Percentiles rank a stretch among this genome's conserved stretches.
These are phyloP conservation scores for Hyperopisus bebe DNA, from an alignment of 2,113 vertebrate species.

Conservation along the genomic window DNA sequence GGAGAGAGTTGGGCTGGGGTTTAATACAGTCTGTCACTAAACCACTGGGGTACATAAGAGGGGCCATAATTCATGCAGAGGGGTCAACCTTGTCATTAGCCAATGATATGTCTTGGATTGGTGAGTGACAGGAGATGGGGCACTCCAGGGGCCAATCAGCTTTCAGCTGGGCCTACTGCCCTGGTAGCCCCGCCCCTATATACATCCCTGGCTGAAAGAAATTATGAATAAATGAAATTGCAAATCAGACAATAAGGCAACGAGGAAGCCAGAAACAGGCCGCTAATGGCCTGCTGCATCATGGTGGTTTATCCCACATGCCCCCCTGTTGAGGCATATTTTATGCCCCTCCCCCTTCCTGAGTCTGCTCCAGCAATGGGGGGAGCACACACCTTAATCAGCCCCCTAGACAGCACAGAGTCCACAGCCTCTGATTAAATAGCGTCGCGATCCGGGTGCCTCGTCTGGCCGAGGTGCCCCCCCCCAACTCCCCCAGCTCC, in stretches of 20 bases:
- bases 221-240: neutral
- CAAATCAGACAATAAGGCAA: neutral
- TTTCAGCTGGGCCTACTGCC: neutral
- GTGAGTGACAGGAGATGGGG: neutral
- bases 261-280: neutral
- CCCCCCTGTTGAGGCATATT: neutral
- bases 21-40: neutral
- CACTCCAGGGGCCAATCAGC: neutral
- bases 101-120: neutral
- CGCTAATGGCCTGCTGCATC: neutral
- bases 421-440: neutral
- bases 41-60: neutral
- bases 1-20: neutral
- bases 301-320: neutral
- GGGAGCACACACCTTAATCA: neutral
- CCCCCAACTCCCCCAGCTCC: neutral
- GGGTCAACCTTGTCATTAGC: neutral
- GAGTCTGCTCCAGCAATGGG: neutral
- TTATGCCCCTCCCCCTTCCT: neutral
- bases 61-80: neutral
- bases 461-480: neutral
- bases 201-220: neutral
- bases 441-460: neutral
- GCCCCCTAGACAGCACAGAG: neutral
- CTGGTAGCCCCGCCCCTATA: neutral